Conservation (phyloP, 2,888 invertebrate species). For the Seira ritae region DNA sequence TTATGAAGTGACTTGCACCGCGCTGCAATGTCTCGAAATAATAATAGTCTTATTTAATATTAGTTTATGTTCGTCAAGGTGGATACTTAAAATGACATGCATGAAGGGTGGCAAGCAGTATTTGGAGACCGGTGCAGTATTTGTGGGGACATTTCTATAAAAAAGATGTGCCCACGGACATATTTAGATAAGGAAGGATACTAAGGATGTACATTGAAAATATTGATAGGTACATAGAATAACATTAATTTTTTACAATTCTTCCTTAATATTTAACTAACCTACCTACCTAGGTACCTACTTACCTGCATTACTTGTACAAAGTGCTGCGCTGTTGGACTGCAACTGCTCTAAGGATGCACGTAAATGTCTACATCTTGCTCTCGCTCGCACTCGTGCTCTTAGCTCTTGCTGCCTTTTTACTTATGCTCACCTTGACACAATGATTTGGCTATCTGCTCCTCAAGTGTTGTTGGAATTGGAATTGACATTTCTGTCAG, state of each 20-base stretch:
- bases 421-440: conserved; percentile 57
- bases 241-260: background rate
- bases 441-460: conserved; percentile 10
- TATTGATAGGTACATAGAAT: conserved; percentile 26
- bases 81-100: conserved; percentile 55
- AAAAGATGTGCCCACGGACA: conserved; percentile 51
- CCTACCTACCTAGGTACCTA: too few species aligned
- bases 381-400: background rate
- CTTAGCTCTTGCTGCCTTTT: background rate
- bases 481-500: conserved; percentile 40
- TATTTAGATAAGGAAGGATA: conserved; percentile 56
- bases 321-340: conserved; percentile 19
- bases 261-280: conserved; percentile 28
- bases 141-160: conserved; percentile 29
- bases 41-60: conserved; percentile 1
- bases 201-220: conserved; percentile 21
- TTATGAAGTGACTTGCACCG: background rate
- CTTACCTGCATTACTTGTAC: conserved; percentile 12
- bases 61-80: conserved; percentile 41
- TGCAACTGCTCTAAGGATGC: background rate
- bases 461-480: conserved; percentile 17
- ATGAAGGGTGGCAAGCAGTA: conserved; percentile 47
- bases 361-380: background rate
- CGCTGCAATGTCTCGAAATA: background rate
- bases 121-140: conserved; percentile 30